Percentiles rank a stretch among this genome's conserved stretches.
Evolutionary conservation across 2,888 invertebrate species (phyloP).

Genomic region (Napeogenes sylphis): DNA sequence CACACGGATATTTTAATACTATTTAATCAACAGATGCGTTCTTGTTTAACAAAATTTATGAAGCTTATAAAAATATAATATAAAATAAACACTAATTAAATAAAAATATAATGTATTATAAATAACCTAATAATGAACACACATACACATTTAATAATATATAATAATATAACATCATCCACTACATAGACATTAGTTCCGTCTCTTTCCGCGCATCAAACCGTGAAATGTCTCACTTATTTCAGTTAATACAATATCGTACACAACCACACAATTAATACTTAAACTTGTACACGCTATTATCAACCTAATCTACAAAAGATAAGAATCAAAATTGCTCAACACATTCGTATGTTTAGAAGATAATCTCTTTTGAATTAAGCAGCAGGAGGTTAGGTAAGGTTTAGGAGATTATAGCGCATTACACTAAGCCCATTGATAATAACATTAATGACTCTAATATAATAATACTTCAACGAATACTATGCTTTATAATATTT

Average conservation of each 20-base stretch:
- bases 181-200: slow-evolving; percentile 37
- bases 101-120: too few relatives aligned
- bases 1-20: not conserved
- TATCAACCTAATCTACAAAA: not conserved
- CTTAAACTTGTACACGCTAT: not conserved
- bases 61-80: too few relatives aligned
- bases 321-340: slow-evolving; percentile 9
- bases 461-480: slow-evolving; percentile 17
- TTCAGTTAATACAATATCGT: slow-evolving; percentile 27
- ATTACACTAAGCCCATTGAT: slow-evolving; percentile 25
- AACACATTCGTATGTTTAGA: not conserved
- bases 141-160: too few relatives aligned
- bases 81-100: too few relatives aligned
- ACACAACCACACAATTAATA: not conserved
- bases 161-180: slow-evolving; percentile 28
- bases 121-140: too few relatives aligned
- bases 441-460: slow-evolving; percentile 12
- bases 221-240: slow-evolving; percentile 45
- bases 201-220: slow-evolving; percentile 44
- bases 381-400: slow-evolving; percentile 29
- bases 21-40: too few relatives aligned
- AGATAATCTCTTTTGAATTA: slow-evolving; percentile 12
- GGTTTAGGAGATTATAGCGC: slow-evolving; percentile 30
- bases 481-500: slow-evolving; percentile 8
- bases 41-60: too few relatives aligned